A percentile compares a stretch with the other conserved stretches of the same genome.
Evolutionary conservation across 1,140 invertebrate genomes (phyloP).

Genomic region (Hycleus cichorii): DNA sequence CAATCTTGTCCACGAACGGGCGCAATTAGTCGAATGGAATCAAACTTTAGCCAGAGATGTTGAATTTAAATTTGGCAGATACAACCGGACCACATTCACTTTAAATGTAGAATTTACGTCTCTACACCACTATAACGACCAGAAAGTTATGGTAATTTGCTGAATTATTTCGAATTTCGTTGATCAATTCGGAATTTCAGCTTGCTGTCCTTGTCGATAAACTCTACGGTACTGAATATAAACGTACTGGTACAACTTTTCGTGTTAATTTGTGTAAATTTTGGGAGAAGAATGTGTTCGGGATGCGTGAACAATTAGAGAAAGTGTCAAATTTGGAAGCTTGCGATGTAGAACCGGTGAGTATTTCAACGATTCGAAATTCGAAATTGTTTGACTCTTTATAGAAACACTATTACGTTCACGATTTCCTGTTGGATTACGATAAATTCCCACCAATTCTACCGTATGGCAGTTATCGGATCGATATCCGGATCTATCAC

Average conservation of each 20-base stretch:
- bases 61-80: neutral
- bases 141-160: constrained; percentile 2
- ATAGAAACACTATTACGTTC: neutral
- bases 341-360: constrained; percentile 1
- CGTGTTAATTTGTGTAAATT: neutral
- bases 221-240: constrained; percentile 4
- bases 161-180: neutral
- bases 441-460: neutral
- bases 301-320: neutral
- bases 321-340: neutral
- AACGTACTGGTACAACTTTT: constrained; percentile 1
- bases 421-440: neutral
- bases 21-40: neutral
- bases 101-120: neutral
- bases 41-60: constrained; percentile 1
- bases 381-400: neutral
- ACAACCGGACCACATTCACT: constrained; percentile 2
- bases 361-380: neutral
- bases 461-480: too few species aligned
- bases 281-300: constrained; percentile 1
- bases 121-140: neutral
- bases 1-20: neutral
- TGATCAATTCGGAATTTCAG: neutral
- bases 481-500: too few species aligned
- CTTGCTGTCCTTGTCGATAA: neutral